phyloP scores from a whole-genome alignment of 2,797 vertebrate genomes.

The Gobio occitaniae region DNA sequence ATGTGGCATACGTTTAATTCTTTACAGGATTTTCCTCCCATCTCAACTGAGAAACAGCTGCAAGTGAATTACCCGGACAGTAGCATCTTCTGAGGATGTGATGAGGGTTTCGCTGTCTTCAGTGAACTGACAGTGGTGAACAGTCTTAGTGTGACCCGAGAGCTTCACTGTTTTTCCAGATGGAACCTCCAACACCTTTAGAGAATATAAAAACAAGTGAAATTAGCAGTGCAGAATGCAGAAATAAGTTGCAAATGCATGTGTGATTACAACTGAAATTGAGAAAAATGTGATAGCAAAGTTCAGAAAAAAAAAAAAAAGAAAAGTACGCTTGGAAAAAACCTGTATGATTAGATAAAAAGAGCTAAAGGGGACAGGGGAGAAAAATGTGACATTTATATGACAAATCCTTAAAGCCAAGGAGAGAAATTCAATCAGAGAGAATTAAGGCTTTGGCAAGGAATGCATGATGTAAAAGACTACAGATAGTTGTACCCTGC shows the following conservation, averaged over 20 bases:
- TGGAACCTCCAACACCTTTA: slow-evolving; percentile 85
- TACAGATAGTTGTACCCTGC: background rate
- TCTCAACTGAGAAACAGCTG: background rate
- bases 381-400: background rate
- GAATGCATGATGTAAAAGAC: too few relatives aligned
- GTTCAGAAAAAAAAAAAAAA: background rate
- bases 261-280: background rate
- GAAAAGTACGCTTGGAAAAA: background rate
- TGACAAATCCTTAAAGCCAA: too few relatives aligned
- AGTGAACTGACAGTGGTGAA: slow-evolving; percentile 88
- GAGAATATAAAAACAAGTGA: background rate
- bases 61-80: slow-evolving; percentile 79
- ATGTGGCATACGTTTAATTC: background rate
- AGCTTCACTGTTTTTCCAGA: slow-evolving; percentile 78
- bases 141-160: slow-evolving; percentile 80
- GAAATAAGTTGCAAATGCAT: background rate
- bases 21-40: background rate
- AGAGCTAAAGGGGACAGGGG: background rate
- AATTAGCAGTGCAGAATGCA: background rate
- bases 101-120: slow-evolving; percentile 81
- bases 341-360: too few relatives aligned
- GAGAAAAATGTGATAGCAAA: background rate
- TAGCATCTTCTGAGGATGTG: slow-evolving; percentile 89
- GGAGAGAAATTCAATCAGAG: too few relatives aligned
- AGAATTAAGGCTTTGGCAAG: too few relatives aligned